A percentile compares a stretch with the other conserved stretches of the same genome.
Conservation (phyloP, 92 coral and sea anemone species). For the Porites rus region DNA sequence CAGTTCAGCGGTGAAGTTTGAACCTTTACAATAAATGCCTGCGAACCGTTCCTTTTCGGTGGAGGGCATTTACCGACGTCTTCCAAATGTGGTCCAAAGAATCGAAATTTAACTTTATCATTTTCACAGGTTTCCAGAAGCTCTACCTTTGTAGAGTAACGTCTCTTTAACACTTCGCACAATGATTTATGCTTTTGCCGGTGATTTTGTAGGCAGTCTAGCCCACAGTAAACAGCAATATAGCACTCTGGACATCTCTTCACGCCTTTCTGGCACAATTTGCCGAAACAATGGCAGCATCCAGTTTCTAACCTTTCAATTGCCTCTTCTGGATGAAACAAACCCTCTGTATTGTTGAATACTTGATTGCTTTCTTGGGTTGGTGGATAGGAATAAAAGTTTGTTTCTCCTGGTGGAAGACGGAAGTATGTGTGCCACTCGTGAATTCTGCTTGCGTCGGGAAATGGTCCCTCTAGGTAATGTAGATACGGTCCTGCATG, state of each 20-base stretch:
- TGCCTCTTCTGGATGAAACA: constrained; percentile 50
- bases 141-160: constrained; percentile 42
- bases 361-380: constrained; percentile 20
- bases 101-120: neutral
- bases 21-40: constrained; percentile 65
- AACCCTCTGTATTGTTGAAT: constrained; percentile 35
- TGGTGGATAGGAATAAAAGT: constrained; percentile 26
- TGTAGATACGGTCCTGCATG: constrained; percentile 64
- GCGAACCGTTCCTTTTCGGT: constrained; percentile 24
- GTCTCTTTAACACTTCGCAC: constrained; percentile 40
- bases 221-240: constrained; percentile 61
- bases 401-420: constrained; percentile 17
- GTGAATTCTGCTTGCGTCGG: neutral
- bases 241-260: constrained; percentile 52
- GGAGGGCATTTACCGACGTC: neutral
- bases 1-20: constrained; percentile 54
- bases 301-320: neutral
- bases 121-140: neutral
- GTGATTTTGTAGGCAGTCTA: constrained; percentile 49
- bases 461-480: neutral
- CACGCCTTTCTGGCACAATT: neutral
- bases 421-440: neutral
- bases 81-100: constrained; percentile 29
- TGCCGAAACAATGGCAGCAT: constrained; percentile 29
- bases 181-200: constrained; percentile 54